phyloP scores from a whole-genome alignment of 1,140 invertebrate species.

The Drosophila rhopaloa region DNA sequence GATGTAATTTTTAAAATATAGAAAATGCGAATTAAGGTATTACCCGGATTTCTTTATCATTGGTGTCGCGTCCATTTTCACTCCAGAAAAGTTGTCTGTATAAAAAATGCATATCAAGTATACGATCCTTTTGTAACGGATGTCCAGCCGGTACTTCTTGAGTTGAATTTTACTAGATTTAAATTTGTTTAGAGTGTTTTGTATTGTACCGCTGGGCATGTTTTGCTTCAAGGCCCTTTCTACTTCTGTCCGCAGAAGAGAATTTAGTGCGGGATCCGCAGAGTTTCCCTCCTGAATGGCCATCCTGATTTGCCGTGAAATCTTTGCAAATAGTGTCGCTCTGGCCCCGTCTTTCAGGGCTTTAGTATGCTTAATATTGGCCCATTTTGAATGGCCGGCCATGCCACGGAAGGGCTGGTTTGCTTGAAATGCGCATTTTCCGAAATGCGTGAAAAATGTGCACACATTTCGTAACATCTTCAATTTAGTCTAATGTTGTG shows the following conservation, averaged over 20 bases:
- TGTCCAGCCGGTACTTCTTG: constrained; percentile 79
- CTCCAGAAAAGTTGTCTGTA: constrained; percentile 66
- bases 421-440: constrained; percentile 15
- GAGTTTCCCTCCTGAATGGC: constrained; percentile 86
- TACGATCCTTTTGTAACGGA: constrained; percentile 78
- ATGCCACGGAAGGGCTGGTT: constrained; percentile 54
- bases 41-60: constrained; percentile 85
- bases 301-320: constrained; percentile 86
- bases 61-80: constrained; percentile 82
- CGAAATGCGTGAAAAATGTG: constrained; percentile 6
- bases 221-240: constrained; percentile 87
- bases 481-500: constrained; percentile 3
- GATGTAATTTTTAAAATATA: not conserved
- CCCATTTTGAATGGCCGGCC: constrained; percentile 91
- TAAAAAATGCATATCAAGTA: constrained; percentile 73
- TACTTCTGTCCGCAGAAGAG: constrained; percentile 86
- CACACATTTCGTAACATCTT: constrained; percentile 40
- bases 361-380: constrained; percentile 89
- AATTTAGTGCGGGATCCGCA: constrained; percentile 86
- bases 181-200: constrained; percentile 86
- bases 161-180: constrained; percentile 70
- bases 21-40: not conserved
- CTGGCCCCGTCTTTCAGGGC: constrained; percentile 87
- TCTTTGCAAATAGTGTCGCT: constrained; percentile 83
- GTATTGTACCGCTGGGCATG: constrained; percentile 87